A percentile compares a stretch with the other conserved stretches of the same genome.
Conservation (phyloP, 2,113 vertebrate species). For the Patagioenas fasciata region DNA sequence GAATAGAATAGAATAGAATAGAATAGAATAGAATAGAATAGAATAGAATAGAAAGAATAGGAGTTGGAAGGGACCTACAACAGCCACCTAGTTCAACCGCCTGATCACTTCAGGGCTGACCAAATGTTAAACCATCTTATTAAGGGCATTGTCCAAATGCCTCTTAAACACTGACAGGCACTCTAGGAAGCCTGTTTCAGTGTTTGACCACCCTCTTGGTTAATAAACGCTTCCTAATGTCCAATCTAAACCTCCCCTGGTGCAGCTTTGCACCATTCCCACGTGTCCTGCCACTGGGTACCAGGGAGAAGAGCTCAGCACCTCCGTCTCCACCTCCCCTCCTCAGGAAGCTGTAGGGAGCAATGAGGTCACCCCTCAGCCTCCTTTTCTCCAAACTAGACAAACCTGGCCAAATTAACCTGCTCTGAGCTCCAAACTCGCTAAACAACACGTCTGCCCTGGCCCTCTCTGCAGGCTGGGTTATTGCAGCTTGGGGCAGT, state of each 20-base stretch:
- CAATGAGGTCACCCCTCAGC: background rate
- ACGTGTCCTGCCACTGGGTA: fast-evolving
- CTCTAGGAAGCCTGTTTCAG: background rate
- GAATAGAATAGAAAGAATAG: background rate
- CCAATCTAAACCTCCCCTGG: background rate
- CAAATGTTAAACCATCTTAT: background rate
- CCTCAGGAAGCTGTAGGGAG: background rate
- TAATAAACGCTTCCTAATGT: background rate
- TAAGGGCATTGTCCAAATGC: background rate
- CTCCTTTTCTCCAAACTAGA: background rate
- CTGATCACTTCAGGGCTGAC: background rate
- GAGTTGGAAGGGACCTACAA: background rate
- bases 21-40: background rate
- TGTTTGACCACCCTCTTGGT: no score
- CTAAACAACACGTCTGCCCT: background rate
- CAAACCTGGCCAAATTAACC: background rate
- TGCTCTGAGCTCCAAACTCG: fast-evolving
- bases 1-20: background rate
- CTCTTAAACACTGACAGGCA: background rate
- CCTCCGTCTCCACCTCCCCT: background rate
- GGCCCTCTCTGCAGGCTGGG: background rate
- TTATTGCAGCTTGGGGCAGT: background rate
- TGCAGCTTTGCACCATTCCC: background rate
- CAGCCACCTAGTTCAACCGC: background rate
- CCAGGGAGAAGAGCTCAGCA: background rate